Evolutionary conservation across 2,797 vertebrate species (phyloP).

Genomic region (Notamacropus eugenii): DNA sequence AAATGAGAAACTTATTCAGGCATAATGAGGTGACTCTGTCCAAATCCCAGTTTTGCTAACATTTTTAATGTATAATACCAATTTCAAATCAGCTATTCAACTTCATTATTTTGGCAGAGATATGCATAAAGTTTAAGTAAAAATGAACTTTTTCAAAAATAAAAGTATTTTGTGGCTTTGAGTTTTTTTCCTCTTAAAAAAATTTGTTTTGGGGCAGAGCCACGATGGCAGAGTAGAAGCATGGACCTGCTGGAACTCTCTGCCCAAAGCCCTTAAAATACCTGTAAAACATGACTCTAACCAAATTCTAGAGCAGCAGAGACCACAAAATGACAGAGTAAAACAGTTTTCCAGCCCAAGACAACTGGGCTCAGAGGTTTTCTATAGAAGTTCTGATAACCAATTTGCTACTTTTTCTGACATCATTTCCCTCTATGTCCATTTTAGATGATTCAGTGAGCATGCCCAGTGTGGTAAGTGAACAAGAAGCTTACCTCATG

Average conservation of each 20-base stretch:
- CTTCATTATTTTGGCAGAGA: neutral
- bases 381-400: neutral
- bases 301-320: too few relatives aligned
- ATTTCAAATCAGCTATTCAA: neutral
- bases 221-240: too few relatives aligned
- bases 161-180: conserved; percentile 28
- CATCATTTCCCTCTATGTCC: conserved; percentile 43
- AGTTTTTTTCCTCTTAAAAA: conserved; percentile 44
- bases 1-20: conserved; percentile 34
- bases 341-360: too few relatives aligned
- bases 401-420: conserved; percentile 28
- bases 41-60: conserved; percentile 6
- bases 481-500: conserved; percentile 95
- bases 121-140: conserved; percentile 10
- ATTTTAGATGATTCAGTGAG: conserved; percentile 95
- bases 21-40: conserved; percentile 4
- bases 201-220: neutral
- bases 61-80: neutral
- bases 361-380: neutral
- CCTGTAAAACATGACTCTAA: too few relatives aligned
- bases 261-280: too few relatives aligned
- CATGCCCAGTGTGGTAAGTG: conserved; percentile 99
- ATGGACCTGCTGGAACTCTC: too few relatives aligned
- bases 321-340: too few relatives aligned
- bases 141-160: conserved; percentile 35